Conservation (phyloP, 2,797 vertebrate genomes). For the Pantherophis alleghaniensis region DNA sequence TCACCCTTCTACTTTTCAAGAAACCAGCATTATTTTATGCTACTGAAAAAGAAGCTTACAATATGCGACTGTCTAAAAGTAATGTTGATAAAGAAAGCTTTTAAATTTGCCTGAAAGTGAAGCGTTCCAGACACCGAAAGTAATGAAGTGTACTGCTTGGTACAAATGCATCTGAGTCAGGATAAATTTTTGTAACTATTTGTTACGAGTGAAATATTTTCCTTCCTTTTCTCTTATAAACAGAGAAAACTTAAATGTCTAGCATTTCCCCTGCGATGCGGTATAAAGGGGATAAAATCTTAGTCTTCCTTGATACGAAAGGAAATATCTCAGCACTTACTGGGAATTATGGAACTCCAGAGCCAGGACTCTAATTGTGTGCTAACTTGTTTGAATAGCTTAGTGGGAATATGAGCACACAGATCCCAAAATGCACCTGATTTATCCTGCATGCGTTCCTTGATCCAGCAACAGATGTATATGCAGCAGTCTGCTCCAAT, state of each 20-base stretch:
- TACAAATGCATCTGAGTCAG: slow-evolving; percentile 12
- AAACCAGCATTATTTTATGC: slow-evolving; percentile 54
- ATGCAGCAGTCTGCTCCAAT: not conserved
- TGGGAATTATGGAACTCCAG: not conserved
- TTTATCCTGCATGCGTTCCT: not conserved
- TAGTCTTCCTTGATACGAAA: not conserved
- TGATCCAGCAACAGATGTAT: not conserved
- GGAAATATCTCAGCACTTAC: not conserved
- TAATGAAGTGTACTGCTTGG: slow-evolving; percentile 39
- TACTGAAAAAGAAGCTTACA: slow-evolving; percentile 62
- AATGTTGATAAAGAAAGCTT: slow-evolving; percentile 58
- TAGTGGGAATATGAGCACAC: not conserved
- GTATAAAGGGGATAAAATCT: not conserved
- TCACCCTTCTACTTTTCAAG: slow-evolving; percentile 69
- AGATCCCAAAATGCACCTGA: not conserved
- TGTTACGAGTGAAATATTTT: not conserved
- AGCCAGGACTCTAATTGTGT: not conserved
- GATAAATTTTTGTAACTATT: slow-evolving; percentile 12
- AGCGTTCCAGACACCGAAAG: slow-evolving; percentile 34
- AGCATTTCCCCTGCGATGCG: no score
- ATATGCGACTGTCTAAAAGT: slow-evolving; percentile 61
- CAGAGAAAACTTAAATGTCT: not conserved
- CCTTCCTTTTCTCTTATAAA: not conserved
- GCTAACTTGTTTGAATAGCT: not conserved
- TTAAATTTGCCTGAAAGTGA: slow-evolving; percentile 52